These are phyloP conservation scores for Melinopterus prodromus DNA, from an alignment of 2,888 invertebrate species.

Conservation along the genomic window DNA sequence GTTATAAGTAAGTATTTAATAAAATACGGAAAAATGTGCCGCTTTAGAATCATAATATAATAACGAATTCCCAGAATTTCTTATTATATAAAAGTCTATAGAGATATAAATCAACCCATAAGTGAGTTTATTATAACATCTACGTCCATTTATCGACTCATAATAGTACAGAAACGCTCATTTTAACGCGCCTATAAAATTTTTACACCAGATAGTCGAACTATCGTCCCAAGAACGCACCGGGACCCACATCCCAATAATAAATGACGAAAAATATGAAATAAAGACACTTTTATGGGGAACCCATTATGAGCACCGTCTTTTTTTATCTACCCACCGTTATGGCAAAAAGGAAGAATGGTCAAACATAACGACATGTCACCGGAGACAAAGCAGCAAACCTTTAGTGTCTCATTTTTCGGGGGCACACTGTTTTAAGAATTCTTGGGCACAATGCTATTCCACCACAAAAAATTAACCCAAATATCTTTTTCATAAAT, in stretches of 20 bases:
- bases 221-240: neutral
- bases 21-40: neutral
- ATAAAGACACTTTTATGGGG: neutral
- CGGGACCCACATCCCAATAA: neutral
- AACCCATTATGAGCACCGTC: neutral
- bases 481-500: neutral
- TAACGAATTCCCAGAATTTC: neutral
- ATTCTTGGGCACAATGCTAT: neutral
- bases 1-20: too few species aligned
- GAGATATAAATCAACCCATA: neutral
- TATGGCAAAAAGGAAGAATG: constrained; percentile 25
- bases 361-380: constrained; percentile 34
- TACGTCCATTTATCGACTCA: neutral
- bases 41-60: neutral
- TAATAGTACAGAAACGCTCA: neutral
- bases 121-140: neutral
- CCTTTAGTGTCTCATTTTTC: constrained; percentile 25
- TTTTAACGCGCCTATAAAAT: neutral
- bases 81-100: neutral
- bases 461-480: constrained; percentile 11
- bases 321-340: neutral
- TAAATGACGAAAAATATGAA: constrained; percentile 4
- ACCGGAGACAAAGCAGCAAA: constrained; percentile 16
- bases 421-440: constrained; percentile 19
- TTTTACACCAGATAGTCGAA: neutral